A percentile compares a stretch with the other conserved stretches of the same genome.
Evolutionary conservation across 2,797 vertebrate genomes (phyloP).

Genomic region (Thalassophryne amazonica): DNA sequence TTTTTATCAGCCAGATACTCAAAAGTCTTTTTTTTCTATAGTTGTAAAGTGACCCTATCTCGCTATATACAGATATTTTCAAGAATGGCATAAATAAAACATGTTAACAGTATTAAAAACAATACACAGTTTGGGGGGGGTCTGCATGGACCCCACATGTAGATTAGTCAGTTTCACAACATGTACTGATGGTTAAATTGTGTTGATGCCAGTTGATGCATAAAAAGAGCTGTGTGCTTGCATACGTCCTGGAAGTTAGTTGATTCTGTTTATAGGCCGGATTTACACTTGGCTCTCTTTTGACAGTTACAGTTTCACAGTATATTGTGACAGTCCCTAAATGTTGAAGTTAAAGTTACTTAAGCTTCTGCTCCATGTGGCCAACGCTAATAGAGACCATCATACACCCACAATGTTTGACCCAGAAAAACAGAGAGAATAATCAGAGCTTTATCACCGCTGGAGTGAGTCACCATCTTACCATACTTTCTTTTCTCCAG

Average conservation of each 20-base stretch:
- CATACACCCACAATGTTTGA: slow-evolving; percentile 71
- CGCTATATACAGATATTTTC: too few species aligned
- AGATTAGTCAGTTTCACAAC: too few species aligned
- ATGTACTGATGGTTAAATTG: not conserved
- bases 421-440: slow-evolving; percentile 80
- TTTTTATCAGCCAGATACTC: too few species aligned
- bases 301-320: slow-evolving; percentile 28
- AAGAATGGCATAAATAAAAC: too few species aligned
- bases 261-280: slow-evolving; percentile 12
- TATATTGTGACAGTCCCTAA: slow-evolving; percentile 22
- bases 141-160: too few species aligned
- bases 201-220: not conserved
- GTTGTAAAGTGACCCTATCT: too few species aligned
- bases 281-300: slow-evolving; percentile 21
- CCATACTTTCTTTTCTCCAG: slow-evolving; percentile 57
- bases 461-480: slow-evolving; percentile 74
- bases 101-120: too few species aligned
- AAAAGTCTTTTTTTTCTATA: too few species aligned
- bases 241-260: not conserved
- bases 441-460: slow-evolving; percentile 72
- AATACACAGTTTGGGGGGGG: too few species aligned
- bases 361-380: slow-evolving; percentile 55
- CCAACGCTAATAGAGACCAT: slow-evolving; percentile 63
- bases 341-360: slow-evolving; percentile 56
- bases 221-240: not conserved